Percentiles rank a stretch among this genome's conserved stretches.
Conservation (phyloP, 2,888 invertebrate genomes). For the Plagodis pulveraria region DNA sequence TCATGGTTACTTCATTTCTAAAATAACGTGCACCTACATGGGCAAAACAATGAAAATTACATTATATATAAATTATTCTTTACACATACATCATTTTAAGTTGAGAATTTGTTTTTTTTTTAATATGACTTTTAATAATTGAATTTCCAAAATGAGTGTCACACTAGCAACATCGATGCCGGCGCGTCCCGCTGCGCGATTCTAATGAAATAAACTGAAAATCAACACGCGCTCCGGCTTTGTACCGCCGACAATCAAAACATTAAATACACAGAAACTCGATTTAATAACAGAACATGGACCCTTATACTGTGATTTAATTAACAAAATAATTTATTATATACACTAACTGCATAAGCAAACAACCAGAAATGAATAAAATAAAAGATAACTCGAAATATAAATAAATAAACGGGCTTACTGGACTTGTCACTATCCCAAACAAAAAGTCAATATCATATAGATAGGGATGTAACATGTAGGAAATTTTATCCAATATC, state of each 20-base stretch:
- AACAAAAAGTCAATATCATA: too few species aligned
- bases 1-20: too few species aligned
- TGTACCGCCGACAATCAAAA: constrained; percentile 52
- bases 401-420: too few species aligned
- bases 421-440: too few species aligned
- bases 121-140: too few species aligned
- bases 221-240: constrained; percentile 76
- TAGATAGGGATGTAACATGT: background rate
- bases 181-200: constrained; percentile 75
- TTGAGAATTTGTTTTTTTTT: too few species aligned
- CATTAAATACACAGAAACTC: constrained; percentile 41
- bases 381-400: too few species aligned
- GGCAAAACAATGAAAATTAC: too few species aligned
- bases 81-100: too few species aligned
- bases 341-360: constrained; percentile 19
- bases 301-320: constrained; percentile 46
- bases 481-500: too few species aligned
- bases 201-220: constrained; percentile 86
- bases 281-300: constrained; percentile 38
- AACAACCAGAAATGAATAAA: background rate
- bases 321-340: constrained; percentile 78
- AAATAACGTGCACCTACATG: too few species aligned
- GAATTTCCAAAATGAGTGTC: constrained; percentile 26
- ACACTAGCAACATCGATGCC: constrained; percentile 61
- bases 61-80: too few species aligned